Percentiles rank a stretch among this genome's conserved stretches.
These are phyloP conservation scores for Sisyra terminalis DNA, from an alignment of 2,888 invertebrate genomes.

Conservation along the genomic window DNA sequence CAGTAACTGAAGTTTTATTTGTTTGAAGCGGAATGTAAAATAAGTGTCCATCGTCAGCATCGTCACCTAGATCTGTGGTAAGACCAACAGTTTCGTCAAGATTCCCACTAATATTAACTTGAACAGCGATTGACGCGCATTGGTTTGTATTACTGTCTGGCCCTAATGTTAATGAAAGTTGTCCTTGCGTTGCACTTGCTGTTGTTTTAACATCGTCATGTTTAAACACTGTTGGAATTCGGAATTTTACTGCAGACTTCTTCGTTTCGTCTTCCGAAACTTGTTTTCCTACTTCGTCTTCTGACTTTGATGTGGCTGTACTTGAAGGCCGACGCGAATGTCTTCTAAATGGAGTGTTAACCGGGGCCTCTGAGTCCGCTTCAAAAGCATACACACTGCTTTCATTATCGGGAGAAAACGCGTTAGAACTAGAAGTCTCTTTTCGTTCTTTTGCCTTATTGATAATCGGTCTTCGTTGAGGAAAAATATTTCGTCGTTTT, in stretches of 20 bases:
- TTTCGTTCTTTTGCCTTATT: constrained; percentile 35
- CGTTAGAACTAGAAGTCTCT: constrained; percentile 30
- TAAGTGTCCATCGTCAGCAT: constrained; percentile 33
- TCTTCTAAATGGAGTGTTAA: constrained; percentile 39
- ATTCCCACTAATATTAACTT: constrained; percentile 32
- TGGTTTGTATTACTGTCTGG: constrained; percentile 27
- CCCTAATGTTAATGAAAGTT: constrained; percentile 24
- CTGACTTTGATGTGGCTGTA: constrained; percentile 27
- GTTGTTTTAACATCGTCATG: constrained; percentile 13
- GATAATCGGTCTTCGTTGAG: constrained; percentile 36
- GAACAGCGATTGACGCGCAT: constrained; percentile 33
- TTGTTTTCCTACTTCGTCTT: constrained; percentile 25
- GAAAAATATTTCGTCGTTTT: constrained; percentile 15
- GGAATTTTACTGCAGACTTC: constrained; percentile 18
- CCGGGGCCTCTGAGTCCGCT: constrained; percentile 39
- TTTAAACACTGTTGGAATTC: constrained; percentile 19
- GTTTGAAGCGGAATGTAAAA: constrained; percentile 46
- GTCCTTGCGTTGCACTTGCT: constrained; percentile 14
- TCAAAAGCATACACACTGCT: constrained; percentile 57
- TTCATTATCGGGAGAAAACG: constrained; percentile 51
- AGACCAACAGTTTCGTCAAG: constrained; percentile 16
- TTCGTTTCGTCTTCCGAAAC: constrained; percentile 17
- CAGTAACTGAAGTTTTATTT: constrained; percentile 15
- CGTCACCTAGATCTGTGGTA: constrained; percentile 31
- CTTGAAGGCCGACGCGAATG: constrained; percentile 29